These are phyloP conservation scores for Nesogale talazaci DNA, from an alignment of 2,113 vertebrate genomes.

Conservation along the genomic window DNA sequence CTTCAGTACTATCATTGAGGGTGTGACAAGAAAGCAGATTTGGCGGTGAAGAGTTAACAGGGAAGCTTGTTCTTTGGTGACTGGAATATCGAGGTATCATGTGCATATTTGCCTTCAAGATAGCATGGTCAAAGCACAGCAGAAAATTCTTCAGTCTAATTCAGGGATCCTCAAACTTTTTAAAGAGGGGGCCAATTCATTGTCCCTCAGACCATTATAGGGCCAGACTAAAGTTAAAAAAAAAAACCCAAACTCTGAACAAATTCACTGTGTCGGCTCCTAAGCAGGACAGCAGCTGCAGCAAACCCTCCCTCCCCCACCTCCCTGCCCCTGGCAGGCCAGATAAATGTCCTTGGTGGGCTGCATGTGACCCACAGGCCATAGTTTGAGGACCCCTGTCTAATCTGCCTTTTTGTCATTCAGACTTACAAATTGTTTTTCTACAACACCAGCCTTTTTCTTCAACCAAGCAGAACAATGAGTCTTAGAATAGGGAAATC, in stretches of 20 bases:
- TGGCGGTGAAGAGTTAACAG: neutral
- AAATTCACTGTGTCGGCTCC: too few relatives aligned
- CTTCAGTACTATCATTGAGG: neutral
- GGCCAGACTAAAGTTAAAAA: too few relatives aligned
- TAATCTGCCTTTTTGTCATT: neutral
- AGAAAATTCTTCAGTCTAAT: neutral
- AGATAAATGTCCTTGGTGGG: too few relatives aligned
- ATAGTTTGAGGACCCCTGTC: too few relatives aligned
- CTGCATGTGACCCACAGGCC: too few relatives aligned
- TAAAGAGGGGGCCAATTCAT: too few relatives aligned
- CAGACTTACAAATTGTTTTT: neutral
- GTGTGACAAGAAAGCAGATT: neutral
- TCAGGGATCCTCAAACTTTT: too few relatives aligned
- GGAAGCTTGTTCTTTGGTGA: neutral
- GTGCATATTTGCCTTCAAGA: neutral
- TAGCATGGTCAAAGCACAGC: neutral
- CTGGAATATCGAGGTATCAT: fast-evolving
- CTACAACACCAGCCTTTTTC: neutral
- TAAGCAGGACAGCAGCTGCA: too few relatives aligned
- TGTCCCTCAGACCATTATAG: too few relatives aligned
- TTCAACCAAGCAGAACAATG: neutral
- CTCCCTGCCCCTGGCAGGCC: too few relatives aligned
- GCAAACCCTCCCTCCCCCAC: too few relatives aligned
- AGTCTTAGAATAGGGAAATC: neutral
- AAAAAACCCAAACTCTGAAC: too few relatives aligned